These are phyloP conservation scores for Xenopus tropicalis DNA, from an alignment of 2,113 vertebrate genomes.

Conservation along the genomic window DNA sequence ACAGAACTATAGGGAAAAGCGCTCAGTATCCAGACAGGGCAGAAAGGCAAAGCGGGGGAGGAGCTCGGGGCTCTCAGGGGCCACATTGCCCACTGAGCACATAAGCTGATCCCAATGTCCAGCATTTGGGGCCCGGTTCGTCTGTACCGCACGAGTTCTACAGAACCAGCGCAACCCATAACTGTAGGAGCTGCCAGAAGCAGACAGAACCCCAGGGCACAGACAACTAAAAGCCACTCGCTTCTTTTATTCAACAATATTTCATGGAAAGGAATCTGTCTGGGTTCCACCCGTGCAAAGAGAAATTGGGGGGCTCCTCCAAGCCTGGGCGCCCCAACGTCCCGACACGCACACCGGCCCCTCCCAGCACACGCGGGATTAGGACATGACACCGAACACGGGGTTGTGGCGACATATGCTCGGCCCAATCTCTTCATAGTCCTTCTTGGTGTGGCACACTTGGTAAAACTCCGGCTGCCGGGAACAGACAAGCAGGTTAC, in stretches of 20 bases:
- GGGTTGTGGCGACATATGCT: slow-evolving; percentile 99
- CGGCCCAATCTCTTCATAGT: slow-evolving; percentile 98
- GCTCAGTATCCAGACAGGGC: neutral
- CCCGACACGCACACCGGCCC: neutral
- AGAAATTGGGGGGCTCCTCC: slow-evolving; percentile 70
- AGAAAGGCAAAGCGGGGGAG: neutral
- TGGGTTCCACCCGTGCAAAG: slow-evolving; percentile 70
- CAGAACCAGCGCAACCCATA: neutral
- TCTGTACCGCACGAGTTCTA: neutral
- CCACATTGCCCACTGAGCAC: neutral
- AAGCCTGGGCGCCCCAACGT: neutral
- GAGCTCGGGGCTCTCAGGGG: neutral
- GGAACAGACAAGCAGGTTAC: neutral
- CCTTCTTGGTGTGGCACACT: slow-evolving; percentile 99
- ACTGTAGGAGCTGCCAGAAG: neutral
- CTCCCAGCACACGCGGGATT: slow-evolving; percentile 56
- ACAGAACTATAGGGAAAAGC: neutral
- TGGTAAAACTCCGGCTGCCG: slow-evolving; percentile 97
- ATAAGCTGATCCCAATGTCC: neutral
- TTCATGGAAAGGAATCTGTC: slow-evolving; percentile 74
- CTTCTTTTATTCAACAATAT: slow-evolving; percentile 67
- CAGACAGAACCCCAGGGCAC: slow-evolving; percentile 79
- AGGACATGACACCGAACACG: slow-evolving; percentile 99
- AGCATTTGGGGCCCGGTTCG: neutral
- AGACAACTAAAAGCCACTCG: slow-evolving; percentile 75